A percentile compares a stretch with the other conserved stretches of the same genome.
Conservation (phyloP, 2,113 vertebrate species). For the Oncorhynchus clarkii region DNA sequence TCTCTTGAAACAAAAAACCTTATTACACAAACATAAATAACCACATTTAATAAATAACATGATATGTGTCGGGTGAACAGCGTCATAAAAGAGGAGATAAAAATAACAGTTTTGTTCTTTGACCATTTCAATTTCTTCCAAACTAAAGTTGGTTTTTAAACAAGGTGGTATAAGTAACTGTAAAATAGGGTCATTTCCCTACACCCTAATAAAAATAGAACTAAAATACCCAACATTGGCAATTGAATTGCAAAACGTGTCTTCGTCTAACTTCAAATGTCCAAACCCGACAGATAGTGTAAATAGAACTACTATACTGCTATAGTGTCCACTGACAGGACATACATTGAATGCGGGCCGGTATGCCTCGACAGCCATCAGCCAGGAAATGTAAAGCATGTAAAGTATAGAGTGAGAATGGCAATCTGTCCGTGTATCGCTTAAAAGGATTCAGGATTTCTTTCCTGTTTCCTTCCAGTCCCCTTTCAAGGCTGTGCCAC, state of each 20-base stretch:
- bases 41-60: not conserved
- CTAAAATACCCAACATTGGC: not conserved
- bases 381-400: slow-evolving; percentile 17
- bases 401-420: slow-evolving; percentile 3
- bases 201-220: not conserved
- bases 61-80: not conserved
- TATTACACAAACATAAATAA: not conserved
- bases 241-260: no score
- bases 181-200: no score
- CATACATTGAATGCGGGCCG: slow-evolving; percentile 21
- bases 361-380: slow-evolving; percentile 18
- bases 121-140: no score
- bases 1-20: not conserved
- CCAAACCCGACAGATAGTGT: not conserved
- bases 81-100: no score
- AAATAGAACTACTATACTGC: not conserved
- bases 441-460: slow-evolving; percentile 25
- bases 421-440: slow-evolving; percentile 6
- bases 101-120: no score
- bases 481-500: slow-evolving; percentile 26
- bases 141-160: no score
- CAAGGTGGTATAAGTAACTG: no score
- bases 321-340: not conserved
- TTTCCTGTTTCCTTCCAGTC: slow-evolving; percentile 21
- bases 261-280: not conserved